Base-by-base conservation (phyloP, 2,888 invertebrate species). In the Pachymerium ferrugineum region DNA sequence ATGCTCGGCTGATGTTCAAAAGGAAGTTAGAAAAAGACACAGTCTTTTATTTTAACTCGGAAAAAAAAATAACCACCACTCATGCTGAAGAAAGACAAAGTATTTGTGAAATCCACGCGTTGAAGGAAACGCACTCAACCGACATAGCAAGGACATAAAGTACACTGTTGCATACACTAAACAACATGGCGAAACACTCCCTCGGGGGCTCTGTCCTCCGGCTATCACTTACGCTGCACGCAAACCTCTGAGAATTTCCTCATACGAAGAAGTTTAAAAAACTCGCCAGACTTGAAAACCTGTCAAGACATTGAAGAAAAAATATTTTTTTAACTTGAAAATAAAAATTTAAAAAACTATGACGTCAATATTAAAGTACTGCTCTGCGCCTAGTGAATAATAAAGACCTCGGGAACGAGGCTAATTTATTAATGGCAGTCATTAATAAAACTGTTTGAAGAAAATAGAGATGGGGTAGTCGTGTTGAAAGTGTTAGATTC, bases 31-130 rank as follows among this genome's bases (percentile, higher is more conserved):
- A 54, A n/a, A 10, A 22, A 54, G 47, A 54, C 19, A n/a, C 19
- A 54, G 19, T 54, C 47, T 5, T 54, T 54, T 54, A 54, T 54
- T 54, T 19, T n/a, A 54, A 54, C 10, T n/a, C 47, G 47, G 22
- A 54, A 8, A 54, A 54, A 54, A 54, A 54, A 54, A 54, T 54
- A 22, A 22, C 47, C 47, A 54, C 47, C 47, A 54, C 47, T 54
- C 47, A 54, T 22, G 47, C 47, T 54, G 47, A 54, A 54, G 47
- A 54, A 54, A 54, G 47, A 54, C 47, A 54, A 54, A 54, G 47
- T 54, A 22, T 54, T 54, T 54, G 47, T 54, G 47, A 54, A 54
- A 54, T 54, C 22, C 47, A 54, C 22, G 47, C 47, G 47, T 54
- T 54, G 47, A 54, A 54, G 47, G 47, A 54, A 54, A 54, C 47